phyloP scores from a whole-genome alignment of 2,797 vertebrate species.

The Arvicola amphibius region DNA sequence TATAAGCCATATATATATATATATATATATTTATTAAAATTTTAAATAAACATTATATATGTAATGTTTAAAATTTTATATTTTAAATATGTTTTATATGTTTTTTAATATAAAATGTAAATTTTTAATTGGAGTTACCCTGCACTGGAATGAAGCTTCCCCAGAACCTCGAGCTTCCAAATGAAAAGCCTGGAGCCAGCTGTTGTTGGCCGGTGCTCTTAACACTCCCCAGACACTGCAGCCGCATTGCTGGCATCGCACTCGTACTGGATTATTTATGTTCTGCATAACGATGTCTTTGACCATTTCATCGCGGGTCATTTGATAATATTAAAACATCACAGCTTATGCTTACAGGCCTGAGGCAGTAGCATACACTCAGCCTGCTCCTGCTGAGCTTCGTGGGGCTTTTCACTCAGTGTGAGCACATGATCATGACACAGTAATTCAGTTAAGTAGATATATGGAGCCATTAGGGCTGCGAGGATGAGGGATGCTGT shows the following conservation, averaged over 20 bases:
- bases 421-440: constrained; percentile 10
- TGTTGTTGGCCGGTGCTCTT: neutral
- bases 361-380: neutral
- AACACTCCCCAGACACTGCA: neutral
- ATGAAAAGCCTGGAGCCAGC: neutral
- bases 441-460: constrained; percentile 50
- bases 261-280: neutral
- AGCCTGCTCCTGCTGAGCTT: neutral
- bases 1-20: neutral
- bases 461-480: neutral
- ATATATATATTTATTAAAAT: neutral
- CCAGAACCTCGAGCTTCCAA: neutral
- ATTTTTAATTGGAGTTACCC: neutral
- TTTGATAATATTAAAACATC: constrained; percentile 60
- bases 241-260: constrained; percentile 2
- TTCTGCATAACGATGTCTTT: constrained; percentile 47
- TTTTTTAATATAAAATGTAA: too few species aligned
- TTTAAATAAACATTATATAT: too few species aligned
- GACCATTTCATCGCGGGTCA: constrained; percentile 66
- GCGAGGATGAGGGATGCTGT: neutral
- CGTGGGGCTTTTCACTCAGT: neutral
- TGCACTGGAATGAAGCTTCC: neutral
- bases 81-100: too few species aligned
- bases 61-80: too few species aligned
- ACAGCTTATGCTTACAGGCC: constrained; percentile 4